Conservation (phyloP, 2,888 invertebrate species). For the Steinernema scapterisci region DNA sequence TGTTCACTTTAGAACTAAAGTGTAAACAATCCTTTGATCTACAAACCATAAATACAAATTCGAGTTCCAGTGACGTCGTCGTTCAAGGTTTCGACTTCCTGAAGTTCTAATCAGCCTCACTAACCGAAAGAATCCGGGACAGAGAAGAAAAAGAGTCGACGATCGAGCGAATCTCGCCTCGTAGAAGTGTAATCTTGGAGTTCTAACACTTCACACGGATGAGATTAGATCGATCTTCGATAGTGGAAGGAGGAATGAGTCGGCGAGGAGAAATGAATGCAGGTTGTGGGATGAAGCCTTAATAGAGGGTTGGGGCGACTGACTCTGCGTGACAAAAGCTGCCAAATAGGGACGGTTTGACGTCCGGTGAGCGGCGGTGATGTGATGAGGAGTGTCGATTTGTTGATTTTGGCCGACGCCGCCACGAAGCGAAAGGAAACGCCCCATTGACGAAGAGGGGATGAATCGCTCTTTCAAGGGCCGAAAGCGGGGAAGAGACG, state of each 20-base stretch:
- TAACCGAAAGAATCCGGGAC: background rate
- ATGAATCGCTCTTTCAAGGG: slow-evolving; percentile 27
- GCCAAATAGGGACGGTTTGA: slow-evolving; percentile 32
- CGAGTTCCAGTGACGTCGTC: slow-evolving; percentile 2
- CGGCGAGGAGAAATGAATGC: background rate
- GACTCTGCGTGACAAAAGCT: slow-evolving; percentile 19
- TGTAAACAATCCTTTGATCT: slow-evolving; percentile 11
- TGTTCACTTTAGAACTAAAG: background rate
- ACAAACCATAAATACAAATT: slow-evolving; percentile 5
- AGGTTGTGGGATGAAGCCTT: background rate
- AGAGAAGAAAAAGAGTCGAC: background rate
- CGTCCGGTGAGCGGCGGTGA: background rate
- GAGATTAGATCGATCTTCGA: slow-evolving; percentile 10
- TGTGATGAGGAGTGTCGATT: slow-evolving; percentile 17
- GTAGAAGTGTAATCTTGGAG: background rate
- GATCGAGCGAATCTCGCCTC: slow-evolving; percentile 9
- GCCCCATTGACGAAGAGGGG: slow-evolving; percentile 26
- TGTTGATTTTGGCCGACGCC: slow-evolving; percentile 19
- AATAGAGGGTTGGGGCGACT: background rate
- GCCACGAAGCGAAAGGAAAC: slow-evolving; percentile 10
- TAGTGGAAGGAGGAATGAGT: background rate
- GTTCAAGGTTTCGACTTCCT: background rate
- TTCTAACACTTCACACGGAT: slow-evolving; percentile 23
- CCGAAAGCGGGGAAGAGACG: background rate
- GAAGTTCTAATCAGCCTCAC: background rate